These are phyloP conservation scores for Coenonympha arcania DNA, from an alignment of 2,888 invertebrate species.

Conservation along the genomic window DNA sequence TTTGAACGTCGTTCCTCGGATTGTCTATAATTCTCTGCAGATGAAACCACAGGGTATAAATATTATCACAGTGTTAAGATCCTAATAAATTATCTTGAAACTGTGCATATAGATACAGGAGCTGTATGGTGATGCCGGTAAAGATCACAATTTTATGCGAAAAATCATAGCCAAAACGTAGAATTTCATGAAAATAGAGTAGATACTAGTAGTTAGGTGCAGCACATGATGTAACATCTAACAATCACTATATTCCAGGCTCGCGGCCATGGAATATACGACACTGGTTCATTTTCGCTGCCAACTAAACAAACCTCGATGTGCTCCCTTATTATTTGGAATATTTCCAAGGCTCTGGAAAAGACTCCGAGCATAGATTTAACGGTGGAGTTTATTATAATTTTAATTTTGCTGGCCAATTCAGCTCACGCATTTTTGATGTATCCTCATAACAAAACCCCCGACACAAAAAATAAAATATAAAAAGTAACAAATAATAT, in stretches of 20 bases:
- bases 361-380: slow-evolving; percentile 47
- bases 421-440: not conserved
- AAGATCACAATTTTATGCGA: not conserved
- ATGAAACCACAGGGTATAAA: no score
- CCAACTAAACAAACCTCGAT: slow-evolving; percentile 41
- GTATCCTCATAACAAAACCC: no score
- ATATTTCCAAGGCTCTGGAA: slow-evolving; percentile 54
- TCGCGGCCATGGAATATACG: slow-evolving; percentile 14
- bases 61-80: no score
- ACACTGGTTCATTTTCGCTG: slow-evolving; percentile 16
- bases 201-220: no score
- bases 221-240: slow-evolving; percentile 7
- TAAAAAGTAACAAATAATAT: no score
- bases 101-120: not conserved
- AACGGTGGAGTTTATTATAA: slow-evolving; percentile 38
- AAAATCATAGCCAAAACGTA: not conserved
- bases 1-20: no score
- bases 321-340: slow-evolving; percentile 54
- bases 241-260: no score
- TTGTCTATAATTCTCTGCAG: no score
- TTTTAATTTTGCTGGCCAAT: not conserved
- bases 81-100: no score
- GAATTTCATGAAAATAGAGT: slow-evolving; percentile 5
- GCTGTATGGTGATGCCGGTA: not conserved
- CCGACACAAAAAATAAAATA: no score